Percentiles rank a stretch among this genome's conserved stretches.
phyloP scores from a whole-genome alignment of 2,113 vertebrate species.

The Oryzias javanicus region DNA sequence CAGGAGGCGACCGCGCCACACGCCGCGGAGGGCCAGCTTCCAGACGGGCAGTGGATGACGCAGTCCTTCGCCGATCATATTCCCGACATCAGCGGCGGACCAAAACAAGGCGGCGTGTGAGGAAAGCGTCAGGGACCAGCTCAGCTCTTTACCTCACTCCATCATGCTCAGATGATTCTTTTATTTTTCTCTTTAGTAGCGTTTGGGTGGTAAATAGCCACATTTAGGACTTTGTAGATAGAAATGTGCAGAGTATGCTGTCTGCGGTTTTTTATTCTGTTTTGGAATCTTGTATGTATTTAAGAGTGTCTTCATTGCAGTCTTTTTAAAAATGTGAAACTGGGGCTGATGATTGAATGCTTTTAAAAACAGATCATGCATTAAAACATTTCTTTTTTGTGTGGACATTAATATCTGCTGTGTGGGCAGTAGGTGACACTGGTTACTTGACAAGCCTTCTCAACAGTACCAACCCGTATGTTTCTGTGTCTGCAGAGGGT shows the following conservation, averaged over 20 bases:
- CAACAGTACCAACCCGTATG: conserved; percentile 2
- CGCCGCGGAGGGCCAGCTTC: conserved; percentile 61
- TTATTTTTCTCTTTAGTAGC: conserved; percentile 53
- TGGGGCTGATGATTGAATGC: conserved; percentile 68
- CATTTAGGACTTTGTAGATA: conserved; percentile 52
- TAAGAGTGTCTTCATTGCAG: conserved; percentile 51
- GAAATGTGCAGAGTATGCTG: conserved; percentile 43
- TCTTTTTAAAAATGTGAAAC: conserved; percentile 65
- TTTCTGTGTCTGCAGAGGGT: conserved; percentile 7
- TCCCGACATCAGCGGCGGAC: conserved; percentile 70
- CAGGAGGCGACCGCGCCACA: conserved; percentile 59
- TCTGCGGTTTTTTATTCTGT: conserved; percentile 44
- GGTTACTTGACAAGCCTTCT: conserved; percentile 25
- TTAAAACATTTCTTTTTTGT: conserved; percentile 41
- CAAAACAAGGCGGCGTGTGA: conserved; percentile 30
- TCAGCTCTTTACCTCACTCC: conserved; percentile 20
- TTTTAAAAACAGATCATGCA: conserved; percentile 33
- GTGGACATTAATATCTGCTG: conserved; percentile 35
- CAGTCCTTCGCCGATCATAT: conserved; percentile 86
- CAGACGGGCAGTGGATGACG: conserved; percentile 87
- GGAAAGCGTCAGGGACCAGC: background rate
- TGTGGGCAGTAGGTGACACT: conserved; percentile 23
- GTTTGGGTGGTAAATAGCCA: conserved; percentile 27
- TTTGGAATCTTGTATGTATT: conserved; percentile 43
- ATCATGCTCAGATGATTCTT: conserved; percentile 28